Conservation (phyloP, 2,797 vertebrate species). For the Echeneis naucrates region DNA sequence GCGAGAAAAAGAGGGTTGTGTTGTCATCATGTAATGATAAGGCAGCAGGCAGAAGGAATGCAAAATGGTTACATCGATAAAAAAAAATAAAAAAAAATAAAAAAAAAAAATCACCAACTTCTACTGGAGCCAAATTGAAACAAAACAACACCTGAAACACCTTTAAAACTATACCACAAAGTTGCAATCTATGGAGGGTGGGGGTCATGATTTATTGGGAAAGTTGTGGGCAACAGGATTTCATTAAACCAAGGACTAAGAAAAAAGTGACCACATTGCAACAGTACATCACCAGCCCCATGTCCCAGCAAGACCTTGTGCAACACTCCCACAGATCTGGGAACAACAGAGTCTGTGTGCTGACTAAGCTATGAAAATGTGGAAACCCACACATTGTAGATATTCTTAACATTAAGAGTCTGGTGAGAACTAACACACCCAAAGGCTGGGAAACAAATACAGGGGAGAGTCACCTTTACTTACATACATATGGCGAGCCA, state of each 20-base stretch:
- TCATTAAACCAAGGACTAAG: slow-evolving; percentile 13
- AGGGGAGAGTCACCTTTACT: slow-evolving; percentile 66
- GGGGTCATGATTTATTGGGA: slow-evolving; percentile 41
- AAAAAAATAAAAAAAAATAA: too few species aligned
- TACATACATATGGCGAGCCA: slow-evolving; percentile 80
- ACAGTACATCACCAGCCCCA: slow-evolving; percentile 43
- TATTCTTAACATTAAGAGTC: slow-evolving; percentile 16
- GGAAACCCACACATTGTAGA: slow-evolving; percentile 52
- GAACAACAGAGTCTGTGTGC: slow-evolving; percentile 60
- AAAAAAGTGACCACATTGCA: slow-evolving; percentile 29
- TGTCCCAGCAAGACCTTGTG: slow-evolving; percentile 57
- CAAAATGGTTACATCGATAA: slow-evolving; percentile 9
- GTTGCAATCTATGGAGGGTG: slow-evolving; percentile 17
- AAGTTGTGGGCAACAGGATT: slow-evolving; percentile 26
- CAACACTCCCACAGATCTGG: slow-evolving; percentile 69
- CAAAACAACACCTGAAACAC: slow-evolving; percentile 13
- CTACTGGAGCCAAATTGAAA: slow-evolving; percentile 5
- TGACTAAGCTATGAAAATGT: slow-evolving; percentile 64
- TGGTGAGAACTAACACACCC: slow-evolving; percentile 40
- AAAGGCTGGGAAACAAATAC: slow-evolving; percentile 44
- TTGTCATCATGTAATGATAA: slow-evolving; percentile 47
- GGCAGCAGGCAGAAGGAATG: slow-evolving; percentile 26
- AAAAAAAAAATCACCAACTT: slow-evolving; percentile 7
- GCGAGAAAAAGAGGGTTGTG: slow-evolving; percentile 68
- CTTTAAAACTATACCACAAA: slow-evolving; percentile 16